Conservation (phyloP, 2,113 vertebrate genomes). For the Ursus arctos region DNA sequence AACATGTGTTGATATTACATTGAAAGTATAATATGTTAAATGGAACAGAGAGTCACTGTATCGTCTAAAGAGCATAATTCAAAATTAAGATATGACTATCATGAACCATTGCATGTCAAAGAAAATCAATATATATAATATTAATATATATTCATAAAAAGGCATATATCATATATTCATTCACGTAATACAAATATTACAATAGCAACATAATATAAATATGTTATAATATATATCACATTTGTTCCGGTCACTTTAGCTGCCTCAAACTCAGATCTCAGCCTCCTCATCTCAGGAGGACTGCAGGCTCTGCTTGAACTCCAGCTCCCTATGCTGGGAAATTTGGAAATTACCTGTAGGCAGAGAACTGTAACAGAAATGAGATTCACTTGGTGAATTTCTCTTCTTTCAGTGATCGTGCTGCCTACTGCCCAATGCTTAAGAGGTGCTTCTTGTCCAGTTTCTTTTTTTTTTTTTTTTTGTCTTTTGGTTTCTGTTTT, state of each 20-base stretch:
- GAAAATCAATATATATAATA: background rate
- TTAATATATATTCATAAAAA: background rate
- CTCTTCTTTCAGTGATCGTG: background rate
- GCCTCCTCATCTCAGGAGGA: background rate
- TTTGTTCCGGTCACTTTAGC: background rate
- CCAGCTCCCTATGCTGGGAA: background rate
- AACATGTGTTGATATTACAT: background rate
- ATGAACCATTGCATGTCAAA: background rate
- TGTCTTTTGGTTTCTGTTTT: background rate
- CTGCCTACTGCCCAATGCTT: background rate
- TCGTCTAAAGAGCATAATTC: background rate
- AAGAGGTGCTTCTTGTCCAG: background rate
- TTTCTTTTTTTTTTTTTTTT: background rate
- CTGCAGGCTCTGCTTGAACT: background rate
- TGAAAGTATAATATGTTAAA: background rate
- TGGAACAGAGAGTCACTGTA: background rate
- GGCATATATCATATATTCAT: background rate
- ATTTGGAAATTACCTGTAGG: background rate
- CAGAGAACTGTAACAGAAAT: background rate
- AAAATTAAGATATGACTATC: constrained; percentile 8
- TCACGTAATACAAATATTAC: background rate
- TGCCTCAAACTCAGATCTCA: background rate
- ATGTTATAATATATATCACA: background rate
- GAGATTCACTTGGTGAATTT: background rate
- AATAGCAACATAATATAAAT: background rate